Percentiles rank a stretch among this genome's conserved stretches.
Conservation (phyloP, 2,113 vertebrate genomes). For the Helogale parvula region DNA sequence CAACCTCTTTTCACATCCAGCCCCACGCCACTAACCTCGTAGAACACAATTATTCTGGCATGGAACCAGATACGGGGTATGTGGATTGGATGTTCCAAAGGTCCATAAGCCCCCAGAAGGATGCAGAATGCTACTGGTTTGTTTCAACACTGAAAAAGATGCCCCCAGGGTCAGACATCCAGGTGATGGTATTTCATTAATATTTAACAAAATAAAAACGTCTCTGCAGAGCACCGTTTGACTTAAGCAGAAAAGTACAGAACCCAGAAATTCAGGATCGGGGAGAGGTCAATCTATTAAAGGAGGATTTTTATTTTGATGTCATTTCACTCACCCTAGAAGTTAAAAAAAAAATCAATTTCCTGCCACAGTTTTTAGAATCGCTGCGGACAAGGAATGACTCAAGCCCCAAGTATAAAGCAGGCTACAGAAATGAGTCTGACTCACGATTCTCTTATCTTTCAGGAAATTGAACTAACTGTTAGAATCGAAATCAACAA, state of each 20-base stretch:
- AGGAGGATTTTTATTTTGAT: background rate
- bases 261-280: background rate
- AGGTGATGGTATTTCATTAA: background rate
- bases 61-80: fast-evolving
- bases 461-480: conserved; percentile 61
- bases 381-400: background rate
- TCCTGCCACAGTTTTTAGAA: conserved; percentile 26
- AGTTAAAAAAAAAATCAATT: background rate
- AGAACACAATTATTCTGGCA: background rate
- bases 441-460: conserved; percentile 55
- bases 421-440: background rate
- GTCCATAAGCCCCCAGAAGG: background rate
- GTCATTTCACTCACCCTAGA: background rate
- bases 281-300: background rate
- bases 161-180: no score
- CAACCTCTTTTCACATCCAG: background rate
- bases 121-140: background rate
- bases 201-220: background rate
- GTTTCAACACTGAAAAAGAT: background rate
- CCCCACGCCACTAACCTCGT: background rate
- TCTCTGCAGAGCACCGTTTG: background rate
- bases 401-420: conserved; percentile 28
- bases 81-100: background rate
- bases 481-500: conserved; percentile 30
- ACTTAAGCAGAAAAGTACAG: background rate